These are phyloP conservation scores for Chamaea fasciata DNA, from an alignment of 2,113 vertebrate species.

Conservation along the genomic window DNA sequence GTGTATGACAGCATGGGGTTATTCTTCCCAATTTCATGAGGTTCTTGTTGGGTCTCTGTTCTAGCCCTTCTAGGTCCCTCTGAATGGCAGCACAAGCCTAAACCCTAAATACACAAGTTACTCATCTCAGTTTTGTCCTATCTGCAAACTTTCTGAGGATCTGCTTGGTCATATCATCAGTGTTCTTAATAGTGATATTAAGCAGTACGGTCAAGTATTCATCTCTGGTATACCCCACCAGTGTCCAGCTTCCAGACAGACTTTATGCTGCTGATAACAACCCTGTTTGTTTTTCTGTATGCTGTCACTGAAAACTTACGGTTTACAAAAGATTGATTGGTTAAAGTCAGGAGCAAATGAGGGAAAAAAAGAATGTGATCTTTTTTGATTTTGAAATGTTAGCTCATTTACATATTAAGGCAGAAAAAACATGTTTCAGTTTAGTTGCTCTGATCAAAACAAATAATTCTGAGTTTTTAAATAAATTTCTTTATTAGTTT, in stretches of 20 bases:
- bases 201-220: neutral
- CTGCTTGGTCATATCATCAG: neutral
- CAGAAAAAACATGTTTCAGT: neutral
- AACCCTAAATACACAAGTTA: neutral
- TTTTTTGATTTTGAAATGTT: neutral
- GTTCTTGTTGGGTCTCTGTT: neutral
- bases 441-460: neutral
- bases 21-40: neutral
- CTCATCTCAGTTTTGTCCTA: neutral
- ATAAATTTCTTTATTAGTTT: neutral
- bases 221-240: neutral
- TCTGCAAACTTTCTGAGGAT: neutral
- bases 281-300: neutral
- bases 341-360: neutral
- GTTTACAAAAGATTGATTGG: neutral
- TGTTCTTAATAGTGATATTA: neutral
- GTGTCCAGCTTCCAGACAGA: neutral
- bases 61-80: neutral
- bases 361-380: accelerated
- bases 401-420: neutral
- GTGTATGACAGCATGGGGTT: neutral
- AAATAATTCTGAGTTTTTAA: neutral
- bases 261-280: neutral
- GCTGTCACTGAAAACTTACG: neutral
- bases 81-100: neutral